These are phyloP conservation scores for Urocolius indicus DNA, from an alignment of 2,113 vertebrate species.

Conservation along the genomic window DNA sequence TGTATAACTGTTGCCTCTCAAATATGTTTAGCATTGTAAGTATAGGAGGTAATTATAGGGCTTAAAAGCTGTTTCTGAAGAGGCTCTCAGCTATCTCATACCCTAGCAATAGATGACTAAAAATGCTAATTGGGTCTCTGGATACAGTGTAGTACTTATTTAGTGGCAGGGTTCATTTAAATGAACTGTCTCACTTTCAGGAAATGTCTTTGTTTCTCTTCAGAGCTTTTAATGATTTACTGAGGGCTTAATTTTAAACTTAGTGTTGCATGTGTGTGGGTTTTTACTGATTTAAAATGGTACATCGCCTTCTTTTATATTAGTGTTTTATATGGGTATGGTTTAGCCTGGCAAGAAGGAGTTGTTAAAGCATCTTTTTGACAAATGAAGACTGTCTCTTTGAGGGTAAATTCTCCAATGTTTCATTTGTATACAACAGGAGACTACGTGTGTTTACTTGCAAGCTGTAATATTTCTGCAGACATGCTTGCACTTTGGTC, in stretches of 20 bases:
- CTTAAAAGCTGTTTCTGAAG: constrained; percentile 64
- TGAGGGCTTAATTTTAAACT: background rate
- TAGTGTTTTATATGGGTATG: background rate
- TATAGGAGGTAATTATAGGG: constrained; percentile 65
- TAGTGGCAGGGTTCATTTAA: constrained; percentile 44
- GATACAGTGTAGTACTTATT: constrained; percentile 36
- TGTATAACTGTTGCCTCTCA: constrained; percentile 67
- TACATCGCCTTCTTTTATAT: background rate
- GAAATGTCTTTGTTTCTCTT: constrained; percentile 32
- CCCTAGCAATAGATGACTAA: constrained; percentile 51
- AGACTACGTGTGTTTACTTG: background rate
- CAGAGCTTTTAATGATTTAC: background rate
- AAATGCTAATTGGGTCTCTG: constrained; percentile 64
- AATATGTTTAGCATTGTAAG: constrained; percentile 66
- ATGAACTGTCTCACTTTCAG: constrained; percentile 27
- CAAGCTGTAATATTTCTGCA: background rate
- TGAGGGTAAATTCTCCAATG: background rate
- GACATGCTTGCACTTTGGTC: background rate
- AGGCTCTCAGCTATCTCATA: constrained; percentile 65
- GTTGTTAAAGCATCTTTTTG: background rate
- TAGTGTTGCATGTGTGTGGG: background rate
- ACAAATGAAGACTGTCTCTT: background rate
- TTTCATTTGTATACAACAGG: accelerated
- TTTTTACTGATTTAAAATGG: background rate
- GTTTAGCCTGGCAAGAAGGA: background rate